Conservation (phyloP, 2,888 invertebrate species). For the Congeria kusceri region DNA sequence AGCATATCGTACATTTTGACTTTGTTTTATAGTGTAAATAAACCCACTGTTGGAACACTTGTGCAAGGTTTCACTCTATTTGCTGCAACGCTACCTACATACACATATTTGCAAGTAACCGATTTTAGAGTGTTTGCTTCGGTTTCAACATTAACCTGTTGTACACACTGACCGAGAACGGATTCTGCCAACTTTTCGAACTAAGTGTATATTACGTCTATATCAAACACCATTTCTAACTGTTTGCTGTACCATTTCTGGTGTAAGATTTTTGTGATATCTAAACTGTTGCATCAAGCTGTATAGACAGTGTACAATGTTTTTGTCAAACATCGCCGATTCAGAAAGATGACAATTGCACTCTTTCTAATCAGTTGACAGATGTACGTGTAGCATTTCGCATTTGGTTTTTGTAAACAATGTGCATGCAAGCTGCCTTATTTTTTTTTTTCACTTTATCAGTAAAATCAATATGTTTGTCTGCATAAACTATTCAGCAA, state of each 20-base stretch:
- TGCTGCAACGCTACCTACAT: conserved; percentile 20
- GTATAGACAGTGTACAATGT: conserved; percentile 22
- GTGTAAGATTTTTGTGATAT: conserved; percentile 14
- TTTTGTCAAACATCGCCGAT: conserved; percentile 11
- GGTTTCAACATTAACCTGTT: conserved; percentile 19
- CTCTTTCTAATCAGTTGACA: conserved; percentile 12
- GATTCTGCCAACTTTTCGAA: conserved; percentile 24
- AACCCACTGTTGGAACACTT: conserved; percentile 13
- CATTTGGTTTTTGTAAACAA: background rate
- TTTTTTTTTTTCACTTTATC: background rate
- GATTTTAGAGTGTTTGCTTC: conserved; percentile 12
- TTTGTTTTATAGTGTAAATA: conserved; percentile 6
- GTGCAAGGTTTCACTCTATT: conserved; percentile 27
- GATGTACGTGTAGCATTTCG: conserved; percentile 16
- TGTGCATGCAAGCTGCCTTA: background rate
- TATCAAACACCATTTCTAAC: conserved; percentile 21
- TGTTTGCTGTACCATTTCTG: conserved; percentile 11
- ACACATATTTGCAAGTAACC: conserved; percentile 22
- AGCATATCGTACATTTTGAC: conserved; percentile 18
- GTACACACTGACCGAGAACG: conserved; percentile 24
- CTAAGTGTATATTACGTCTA: conserved; percentile 13
- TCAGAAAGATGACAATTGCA: conserved; percentile 5
- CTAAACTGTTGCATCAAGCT: conserved; percentile 10
- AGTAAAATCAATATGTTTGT: conserved; percentile 5
- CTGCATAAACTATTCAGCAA: background rate